Base-by-base conservation (phyloP, 2,888 invertebrate genomes). In the Andrena bucephala region DNA sequence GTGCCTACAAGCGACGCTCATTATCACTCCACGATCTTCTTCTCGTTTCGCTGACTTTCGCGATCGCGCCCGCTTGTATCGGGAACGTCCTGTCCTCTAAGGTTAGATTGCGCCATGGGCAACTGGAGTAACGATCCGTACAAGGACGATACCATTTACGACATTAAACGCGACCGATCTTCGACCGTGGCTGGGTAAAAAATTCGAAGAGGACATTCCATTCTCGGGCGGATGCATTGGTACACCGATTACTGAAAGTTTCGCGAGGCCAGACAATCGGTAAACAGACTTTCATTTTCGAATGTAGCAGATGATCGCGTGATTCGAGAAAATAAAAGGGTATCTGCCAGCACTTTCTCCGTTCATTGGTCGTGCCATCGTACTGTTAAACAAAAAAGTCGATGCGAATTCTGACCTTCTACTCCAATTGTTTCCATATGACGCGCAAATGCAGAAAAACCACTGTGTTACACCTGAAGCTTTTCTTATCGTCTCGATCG, bases 71-170 rank as follows among this genome's bases (percentile, higher is more conserved):
- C 82, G 24, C 88, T 87, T 42, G 50, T 77, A 82, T 85, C 85
- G 84, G 33, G 77, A 68, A 54, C 85, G n/a, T 65, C 69, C 70
- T 81, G 87, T 91, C 85, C 87, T 89, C 87, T 90, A 81, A 89
- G 89, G 77, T 89, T 89, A 77, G 83, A 80, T 93, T 92, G 89
- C 92, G 88, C 83, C 88, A 92, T 82, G 82, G 84, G 63, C 87
- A 91, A 90, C 83, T 92, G 87, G 92, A 92, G 91, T 92, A 89
- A 87, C 84, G 85, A 78, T 85, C 70, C 85, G 75, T 76, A 85
- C 91, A 93, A 92, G 92, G 92, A 90, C 89, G 83, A 74, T 79
- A 75, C 88, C 89, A 87, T 90, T 88, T 89, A 77, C 82, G 82
- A 81, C 83, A 73, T 59, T 48, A 42, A 78, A 68, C 29, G 33